Evolutionary conservation across 2,888 invertebrate genomes (phyloP), one percentile per base, ranked within the genome.

Genomic region (Agriopis aurantiaria): DNA sequence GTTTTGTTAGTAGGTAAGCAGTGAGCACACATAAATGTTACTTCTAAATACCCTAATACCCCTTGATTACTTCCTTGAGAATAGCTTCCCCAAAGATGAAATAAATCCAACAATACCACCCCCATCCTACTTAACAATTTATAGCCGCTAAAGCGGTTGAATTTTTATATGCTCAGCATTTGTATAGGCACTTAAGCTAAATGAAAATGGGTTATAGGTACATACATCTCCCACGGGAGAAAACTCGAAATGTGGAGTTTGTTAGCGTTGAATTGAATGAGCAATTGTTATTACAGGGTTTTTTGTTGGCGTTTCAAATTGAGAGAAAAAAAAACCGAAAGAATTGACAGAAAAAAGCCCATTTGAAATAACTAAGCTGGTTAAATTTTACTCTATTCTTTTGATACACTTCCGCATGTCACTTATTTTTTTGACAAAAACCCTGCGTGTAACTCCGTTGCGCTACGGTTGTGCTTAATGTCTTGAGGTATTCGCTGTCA

Each of bases 51-150:
- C 53, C 45, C n/a, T 9, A 33, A 5, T 63, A 55, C 53, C 45
- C n/a, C n/a, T 56, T 49, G 3, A 56, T 33, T 48, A 49, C 17
- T 41, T 48, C 23, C 48, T 56, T 41, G n/a, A 11, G 33, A 14
- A 33, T 45, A n/a, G 11, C 55, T 62, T 33, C 45, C 12, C 14
- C 46, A 49, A 45, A 63, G 33, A 65, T 53, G 4, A 58, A 69
- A 68, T 56, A 61, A 71, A 69, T 68, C 68, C 64, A 17, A 43
- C 46, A 23, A 58, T 48, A 66, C 69, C 56, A 71, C 58, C 65
- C 53, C 46, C 52, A 51, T 68, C 62, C 71, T 69, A 67, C 69
- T 71, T 58, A 71, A 71, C 48, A 73, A 69, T 73, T 73, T 75
- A 73, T 68, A 45, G 71, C 63, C 64, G 11, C 60, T 65, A 48